Evolutionary conservation across 2,888 invertebrate genomes (phyloP).

Genomic region (Drosophila greeni): DNA sequence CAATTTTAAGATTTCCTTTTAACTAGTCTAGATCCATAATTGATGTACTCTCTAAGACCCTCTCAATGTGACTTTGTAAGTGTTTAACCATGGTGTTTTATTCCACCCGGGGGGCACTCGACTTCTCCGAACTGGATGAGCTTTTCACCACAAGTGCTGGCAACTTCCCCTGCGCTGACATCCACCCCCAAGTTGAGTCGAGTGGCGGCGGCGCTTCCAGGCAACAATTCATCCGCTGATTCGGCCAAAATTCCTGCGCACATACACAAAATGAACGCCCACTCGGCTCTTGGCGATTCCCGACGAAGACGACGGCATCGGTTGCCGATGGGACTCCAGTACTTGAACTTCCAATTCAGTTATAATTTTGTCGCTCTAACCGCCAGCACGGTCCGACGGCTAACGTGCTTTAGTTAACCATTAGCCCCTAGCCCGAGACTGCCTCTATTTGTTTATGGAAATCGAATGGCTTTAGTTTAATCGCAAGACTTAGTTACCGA

Average conservation of each 20-base stretch:
- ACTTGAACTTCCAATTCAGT: constrained; percentile 77
- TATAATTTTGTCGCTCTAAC: constrained; percentile 76
- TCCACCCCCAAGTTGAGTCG: constrained; percentile 29
- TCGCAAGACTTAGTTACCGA: constrained; percentile 24
- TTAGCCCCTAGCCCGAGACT: constrained; percentile 26
- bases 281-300: constrained; percentile 23
- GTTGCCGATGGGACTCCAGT: constrained; percentile 69
- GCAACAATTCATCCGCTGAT: constrained; percentile 40
- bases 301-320: constrained; percentile 25
- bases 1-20: constrained; percentile 8
- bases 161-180: constrained; percentile 43
- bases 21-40: constrained; percentile 24
- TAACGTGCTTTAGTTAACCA: constrained; percentile 48
- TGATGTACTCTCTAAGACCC: constrained; percentile 27
- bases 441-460: constrained; percentile 33
- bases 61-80: constrained; percentile 35
- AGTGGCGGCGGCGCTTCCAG: constrained; percentile 39
- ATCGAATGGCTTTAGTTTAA: constrained; percentile 28
- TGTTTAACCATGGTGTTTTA: constrained; percentile 12
- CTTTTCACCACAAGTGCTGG: constrained; percentile 42
- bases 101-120: constrained; percentile 1
- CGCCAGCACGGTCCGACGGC: constrained; percentile 68
- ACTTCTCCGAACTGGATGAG: constrained; percentile 3
- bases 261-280: constrained; percentile 59
- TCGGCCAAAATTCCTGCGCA: constrained; percentile 61